Base-by-base conservation (phyloP, 2,888 invertebrate genomes). In the Athalia circularis region DNA sequence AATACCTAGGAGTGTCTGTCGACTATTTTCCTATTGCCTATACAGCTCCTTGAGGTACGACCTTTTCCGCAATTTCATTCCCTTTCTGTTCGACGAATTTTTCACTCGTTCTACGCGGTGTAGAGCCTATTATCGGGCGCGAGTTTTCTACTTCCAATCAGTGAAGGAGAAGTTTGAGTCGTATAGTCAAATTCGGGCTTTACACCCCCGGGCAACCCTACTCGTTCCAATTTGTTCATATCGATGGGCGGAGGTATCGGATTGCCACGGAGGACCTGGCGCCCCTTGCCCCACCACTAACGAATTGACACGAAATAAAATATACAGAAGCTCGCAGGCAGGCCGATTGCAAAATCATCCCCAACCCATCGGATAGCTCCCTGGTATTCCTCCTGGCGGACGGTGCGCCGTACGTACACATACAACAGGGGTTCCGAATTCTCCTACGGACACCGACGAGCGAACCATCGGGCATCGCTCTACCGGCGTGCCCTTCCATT, bases 321-420 rank as follows among this genome's bases (percentile, higher is more conserved):
- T 75, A 75, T 75, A 75, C 75, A 75, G 75, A 62, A 75, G 72
- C 48, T 50, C 75, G 62, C 48, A 29, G 29, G 75, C 48, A 64
- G 80, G 79, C 80, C 83, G 82, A 86, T 86, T 85, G 86, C 83
- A 80, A 85, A 86, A 86, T 86, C 85, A 85, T 85, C 81, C 83
- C 81, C 79, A 15, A 65, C 72, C 57, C 59, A 13, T 47, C 4
- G 59, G 47, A 59, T 59, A 47, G 57, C 47, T 59, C 9, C 68
- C 57, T 59, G 72, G 68, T 68, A 68, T 68, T 59, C 72, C 45
- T 59, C 11, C 72, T 45, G 59, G 11, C n/a, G 4, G 6, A 54
- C 54, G 54, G 54, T 54, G 54, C 29, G 29, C 29, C 29, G 29
- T 29, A 29, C 29, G 29, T 29, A 29, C 29, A 29, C 29, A 29